Percentiles rank a stretch among this genome's conserved stretches.
Evolutionary conservation across 2,888 invertebrate genomes (phyloP).

Genomic region (Cryptus viduatorius): DNA sequence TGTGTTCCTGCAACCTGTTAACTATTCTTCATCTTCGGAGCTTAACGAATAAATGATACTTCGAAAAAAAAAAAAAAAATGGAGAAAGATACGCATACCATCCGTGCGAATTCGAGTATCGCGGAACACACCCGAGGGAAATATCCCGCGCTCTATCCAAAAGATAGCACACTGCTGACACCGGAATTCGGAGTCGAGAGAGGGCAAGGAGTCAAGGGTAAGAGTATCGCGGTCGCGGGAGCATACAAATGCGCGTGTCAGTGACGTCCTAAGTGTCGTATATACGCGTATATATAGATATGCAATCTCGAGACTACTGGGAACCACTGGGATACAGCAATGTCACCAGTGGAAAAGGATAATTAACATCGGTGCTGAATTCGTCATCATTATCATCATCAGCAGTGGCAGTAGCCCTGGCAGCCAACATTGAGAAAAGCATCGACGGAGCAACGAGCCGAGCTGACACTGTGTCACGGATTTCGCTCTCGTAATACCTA

Average conservation of each 20-base stretch:
- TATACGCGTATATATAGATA: neutral
- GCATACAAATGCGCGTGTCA: conserved; percentile 44
- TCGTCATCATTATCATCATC: conserved; percentile 61
- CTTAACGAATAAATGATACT: neutral
- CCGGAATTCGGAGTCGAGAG: conserved; percentile 60
- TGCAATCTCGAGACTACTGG: neutral
- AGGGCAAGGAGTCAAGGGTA: conserved; percentile 70
- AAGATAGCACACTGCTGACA: conserved; percentile 63
- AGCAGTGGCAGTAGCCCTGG: conserved; percentile 6
- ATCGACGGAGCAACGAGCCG: neutral
- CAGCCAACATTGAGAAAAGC: neutral
- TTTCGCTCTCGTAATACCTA: conserved; percentile 3
- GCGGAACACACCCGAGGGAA: conserved; percentile 51
- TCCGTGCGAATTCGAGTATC: conserved; percentile 18
- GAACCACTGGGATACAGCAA: conserved; percentile 20
- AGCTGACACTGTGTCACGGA: conserved; percentile 17
- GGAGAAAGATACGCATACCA: conserved; percentile 9
- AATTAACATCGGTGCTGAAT: conserved; percentile 57
- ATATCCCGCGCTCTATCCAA: conserved; percentile 39
- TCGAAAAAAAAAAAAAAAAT: neutral
- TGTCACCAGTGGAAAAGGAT: conserved; percentile 48
- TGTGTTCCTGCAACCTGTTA: neutral
- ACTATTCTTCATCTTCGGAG: no score
- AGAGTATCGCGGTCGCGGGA: conserved; percentile 59
- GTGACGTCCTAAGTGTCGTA: conserved; percentile 38